Evolutionary conservation across 2,888 invertebrate species (phyloP), one percentile per base, ranked within the genome.

Genomic region (Apamea anceps): DNA sequence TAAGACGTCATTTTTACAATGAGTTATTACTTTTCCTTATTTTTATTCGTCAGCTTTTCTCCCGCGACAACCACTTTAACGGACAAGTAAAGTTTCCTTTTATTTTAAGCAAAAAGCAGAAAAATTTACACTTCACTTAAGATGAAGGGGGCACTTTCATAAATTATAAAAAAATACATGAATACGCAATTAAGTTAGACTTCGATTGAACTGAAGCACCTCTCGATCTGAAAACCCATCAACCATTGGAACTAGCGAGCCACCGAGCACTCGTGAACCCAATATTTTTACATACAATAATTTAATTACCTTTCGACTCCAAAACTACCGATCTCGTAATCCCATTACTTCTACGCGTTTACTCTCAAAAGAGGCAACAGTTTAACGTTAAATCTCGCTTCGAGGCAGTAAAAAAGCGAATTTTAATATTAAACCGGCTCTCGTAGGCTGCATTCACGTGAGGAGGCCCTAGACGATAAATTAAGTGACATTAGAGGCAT

Each of bases 401-500:
- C 90, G 91, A 92, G 91, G 92, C 92, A 93, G 91, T 93, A 93
- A 94, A 95, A 95, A 94, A 95, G 92, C 93, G 94, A 95, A 94
- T 95, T 96, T 96, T 96, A 95, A 96, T 96, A 96, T 96, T 95
- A 96, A 96, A 96, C 95, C 94, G 91, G 93, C 94, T 93, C 94
- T 94, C 91, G 94, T 92, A 91, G 92, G 94, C 94, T 94, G 96
- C 95, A 95, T 96, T 96, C 95, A 96, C 95, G 95, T 96, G 95
- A 96, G 96, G 94, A 94, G 94, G 94, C 95, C 93, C 96, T 96
- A 96, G 95, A 96, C 96, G 95, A 95, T 94, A 96, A 96, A 96
- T 96, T 96, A 96, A 96, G 96, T 96, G 96, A 96, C 96, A 96
- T 96, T 96, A 96, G 94, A 93, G 95, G 94, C 91, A 96, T 96